A percentile compares a stretch with the other conserved stretches of the same genome.
Conservation (phyloP, 2,888 invertebrate genomes). For the Nephrotoma appendiculata region DNA sequence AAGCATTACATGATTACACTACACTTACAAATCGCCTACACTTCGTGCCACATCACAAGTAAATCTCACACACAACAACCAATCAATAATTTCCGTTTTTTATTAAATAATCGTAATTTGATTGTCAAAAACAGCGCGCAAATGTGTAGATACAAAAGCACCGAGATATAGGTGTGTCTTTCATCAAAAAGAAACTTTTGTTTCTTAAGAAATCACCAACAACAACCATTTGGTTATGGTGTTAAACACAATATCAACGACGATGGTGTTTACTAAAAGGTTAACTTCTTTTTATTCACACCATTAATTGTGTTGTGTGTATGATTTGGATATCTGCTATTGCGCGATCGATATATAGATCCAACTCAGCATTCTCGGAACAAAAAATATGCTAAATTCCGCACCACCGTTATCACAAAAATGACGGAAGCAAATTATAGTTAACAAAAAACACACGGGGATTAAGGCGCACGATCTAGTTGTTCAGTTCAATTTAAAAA, state of each 20-base stretch:
- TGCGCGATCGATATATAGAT: not conserved
- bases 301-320: not conserved
- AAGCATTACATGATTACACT: not conserved
- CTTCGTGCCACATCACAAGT: not conserved
- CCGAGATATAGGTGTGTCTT: not conserved
- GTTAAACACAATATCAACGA: not conserved
- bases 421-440: not conserved
- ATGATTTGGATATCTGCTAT: not conserved
- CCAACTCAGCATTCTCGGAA: not conserved
- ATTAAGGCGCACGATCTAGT: not conserved
- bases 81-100: slow-evolving; percentile 2
- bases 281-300: not conserved
- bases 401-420: not conserved
- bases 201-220: not conserved
- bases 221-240: not conserved
- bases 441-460: not conserved
- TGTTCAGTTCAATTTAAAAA: not conserved
- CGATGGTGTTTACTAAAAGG: not conserved
- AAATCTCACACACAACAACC: not conserved
- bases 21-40: not conserved
- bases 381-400: not conserved
- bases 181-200: not conserved
- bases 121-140: not conserved
- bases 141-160: not conserved
- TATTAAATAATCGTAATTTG: not conserved